Evolutionary conservation across 2,888 invertebrate genomes (phyloP).

Genomic region (Platycheirus rosarum): DNA sequence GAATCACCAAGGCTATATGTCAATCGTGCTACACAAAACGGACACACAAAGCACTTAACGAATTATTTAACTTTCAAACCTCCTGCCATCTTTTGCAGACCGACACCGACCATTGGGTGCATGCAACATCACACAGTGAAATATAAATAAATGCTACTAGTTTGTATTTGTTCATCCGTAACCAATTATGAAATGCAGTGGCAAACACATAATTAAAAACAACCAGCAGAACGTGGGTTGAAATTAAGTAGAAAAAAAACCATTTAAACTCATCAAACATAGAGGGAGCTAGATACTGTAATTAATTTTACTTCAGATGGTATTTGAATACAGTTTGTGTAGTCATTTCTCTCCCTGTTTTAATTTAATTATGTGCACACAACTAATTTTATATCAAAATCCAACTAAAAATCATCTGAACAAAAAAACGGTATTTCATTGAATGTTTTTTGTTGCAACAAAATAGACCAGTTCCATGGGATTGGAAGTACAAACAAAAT

Average conservation of each 20-base stretch:
- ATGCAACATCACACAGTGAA: neutral
- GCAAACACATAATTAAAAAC: conserved; percentile 50
- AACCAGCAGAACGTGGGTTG: neutral
- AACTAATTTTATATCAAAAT: conserved; percentile 27
- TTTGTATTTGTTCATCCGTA: conserved; percentile 29
- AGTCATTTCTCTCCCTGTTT: neutral
- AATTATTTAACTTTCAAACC: neutral
- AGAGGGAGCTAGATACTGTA: neutral
- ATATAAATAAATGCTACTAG: conserved; percentile 27
- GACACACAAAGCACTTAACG: neutral
- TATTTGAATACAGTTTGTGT: conserved; percentile 25
- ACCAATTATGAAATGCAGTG: conserved; percentile 55
- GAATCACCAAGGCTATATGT: no score
- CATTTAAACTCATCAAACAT: neutral
- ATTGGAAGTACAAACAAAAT: neutral
- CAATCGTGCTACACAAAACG: no score
- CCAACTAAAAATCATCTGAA: neutral
- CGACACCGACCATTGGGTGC: no score
- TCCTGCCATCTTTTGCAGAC: neutral
- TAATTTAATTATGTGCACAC: conserved; percentile 9
- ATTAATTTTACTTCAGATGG: neutral
- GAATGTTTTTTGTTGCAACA: neutral
- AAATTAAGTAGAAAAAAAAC: neutral
- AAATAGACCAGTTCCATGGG: neutral
- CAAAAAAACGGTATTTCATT: neutral